These are phyloP conservation scores for Tonatia bakeri DNA, from an alignment of 2,113 vertebrate species.

Conservation along the genomic window DNA sequence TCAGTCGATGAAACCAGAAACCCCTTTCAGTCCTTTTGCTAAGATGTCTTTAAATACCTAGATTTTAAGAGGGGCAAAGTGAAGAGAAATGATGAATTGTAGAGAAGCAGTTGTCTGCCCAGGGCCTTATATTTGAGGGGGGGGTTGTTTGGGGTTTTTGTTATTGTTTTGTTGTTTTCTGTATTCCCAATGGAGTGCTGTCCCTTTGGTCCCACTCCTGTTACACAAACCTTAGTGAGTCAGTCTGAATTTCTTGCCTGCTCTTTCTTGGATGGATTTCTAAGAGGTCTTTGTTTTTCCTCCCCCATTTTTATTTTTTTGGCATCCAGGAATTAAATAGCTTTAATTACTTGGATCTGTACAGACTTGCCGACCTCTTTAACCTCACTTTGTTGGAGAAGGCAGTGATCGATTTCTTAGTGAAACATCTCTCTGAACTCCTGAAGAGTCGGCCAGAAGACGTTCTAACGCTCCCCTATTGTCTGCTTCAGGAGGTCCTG, in stretches of 20 bases:
- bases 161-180: not conserved
- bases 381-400: slow-evolving; percentile 95
- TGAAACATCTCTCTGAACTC: slow-evolving; percentile 95
- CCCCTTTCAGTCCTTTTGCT: not conserved
- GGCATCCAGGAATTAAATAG: slow-evolving; percentile 92
- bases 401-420: slow-evolving; percentile 94
- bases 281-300: slow-evolving; percentile 69
- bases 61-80: slow-evolving; percentile 24
- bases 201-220: not conserved
- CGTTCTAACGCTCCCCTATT: slow-evolving; percentile 91
- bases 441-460: slow-evolving; percentile 91
- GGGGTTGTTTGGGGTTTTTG: not conserved
- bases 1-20: slow-evolving; percentile 6
- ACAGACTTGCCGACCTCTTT: slow-evolving; percentile 97
- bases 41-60: not conserved
- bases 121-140: not conserved
- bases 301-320: slow-evolving; percentile 49
- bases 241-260: slow-evolving; percentile 59
- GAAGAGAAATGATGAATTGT: slow-evolving; percentile 9
- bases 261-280: slow-evolving; percentile 42
- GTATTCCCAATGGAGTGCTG: not conserved
- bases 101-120: slow-evolving; percentile 26
- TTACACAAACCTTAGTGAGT: slow-evolving; percentile 17
- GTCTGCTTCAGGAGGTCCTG: slow-evolving; percentile 94
- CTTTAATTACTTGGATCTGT: slow-evolving; percentile 98